A percentile compares a stretch with the other conserved stretches of the same genome.
Evolutionary conservation across 1,140 invertebrate genomes (phyloP).

Genomic region (Proales similis): DNA sequence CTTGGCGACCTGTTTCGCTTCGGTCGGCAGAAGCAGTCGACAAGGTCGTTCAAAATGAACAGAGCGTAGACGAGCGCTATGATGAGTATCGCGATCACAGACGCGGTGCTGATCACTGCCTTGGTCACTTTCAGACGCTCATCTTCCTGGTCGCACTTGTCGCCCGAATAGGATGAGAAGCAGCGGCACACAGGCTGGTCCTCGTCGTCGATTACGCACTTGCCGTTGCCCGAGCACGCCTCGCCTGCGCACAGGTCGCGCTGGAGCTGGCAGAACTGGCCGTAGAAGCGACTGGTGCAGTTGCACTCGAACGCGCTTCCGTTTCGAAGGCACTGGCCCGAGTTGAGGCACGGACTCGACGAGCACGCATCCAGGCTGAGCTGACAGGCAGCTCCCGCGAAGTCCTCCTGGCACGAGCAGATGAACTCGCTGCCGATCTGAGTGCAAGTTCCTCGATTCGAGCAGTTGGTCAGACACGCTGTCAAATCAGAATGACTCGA

Average conservation of each 20-base stretch:
- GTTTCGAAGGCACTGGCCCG: constrained; percentile 76
- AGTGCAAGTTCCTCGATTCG: constrained; percentile 10
- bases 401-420: not conserved
- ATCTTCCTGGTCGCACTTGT: constrained; percentile 9
- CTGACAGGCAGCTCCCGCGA: constrained; percentile 73
- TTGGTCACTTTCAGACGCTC: not conserved
- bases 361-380: constrained; percentile 69
- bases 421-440: not conserved
- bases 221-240: constrained; percentile 5
- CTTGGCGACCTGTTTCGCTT: too few relatives aligned
- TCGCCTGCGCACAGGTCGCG: constrained; percentile 4
- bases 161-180: not conserved
- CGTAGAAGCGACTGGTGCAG: constrained; percentile 74
- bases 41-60: too few relatives aligned
- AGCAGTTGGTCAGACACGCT: constrained; percentile 12
- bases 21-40: too few relatives aligned
- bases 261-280: constrained; percentile 61
- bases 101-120: not conserved
- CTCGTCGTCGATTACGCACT: not conserved
- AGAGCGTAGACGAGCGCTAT: not conserved
- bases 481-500: not conserved
- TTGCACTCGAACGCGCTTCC: constrained; percentile 71
- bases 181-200: not conserved
- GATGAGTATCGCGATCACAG: constrained; percentile 1
- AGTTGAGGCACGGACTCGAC: constrained; percentile 70